Conservation (phyloP, 1,140 invertebrate species). For the Aphidius gifuensis region DNA sequence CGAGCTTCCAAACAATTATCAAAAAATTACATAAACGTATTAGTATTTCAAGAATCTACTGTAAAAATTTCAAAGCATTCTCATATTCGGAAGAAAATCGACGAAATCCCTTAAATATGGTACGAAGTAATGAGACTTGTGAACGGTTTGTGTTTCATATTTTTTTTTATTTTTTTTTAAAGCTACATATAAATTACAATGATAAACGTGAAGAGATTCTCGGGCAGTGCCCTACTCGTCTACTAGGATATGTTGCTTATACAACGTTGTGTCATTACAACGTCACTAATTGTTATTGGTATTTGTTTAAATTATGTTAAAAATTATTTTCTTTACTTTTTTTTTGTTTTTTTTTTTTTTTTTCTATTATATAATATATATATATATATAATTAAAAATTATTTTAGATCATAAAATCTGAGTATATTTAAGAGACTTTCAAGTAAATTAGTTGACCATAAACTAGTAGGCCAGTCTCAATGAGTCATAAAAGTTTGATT, state of each 20-base stretch:
- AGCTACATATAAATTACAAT: conserved; percentile 18
- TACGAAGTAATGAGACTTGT: neutral
- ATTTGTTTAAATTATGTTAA: conserved; percentile 41
- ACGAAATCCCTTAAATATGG: too few species aligned
- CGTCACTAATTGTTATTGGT: conserved; percentile 40
- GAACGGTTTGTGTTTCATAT: neutral
- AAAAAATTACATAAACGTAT: too few species aligned
- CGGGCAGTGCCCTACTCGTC: conserved; percentile 40
- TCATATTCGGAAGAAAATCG: too few species aligned
- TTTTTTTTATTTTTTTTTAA: neutral
- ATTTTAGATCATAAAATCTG: conserved; percentile 22
- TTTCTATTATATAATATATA: conserved; percentile 41
- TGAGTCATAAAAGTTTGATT: too few species aligned
- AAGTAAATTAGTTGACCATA: too few species aligned
- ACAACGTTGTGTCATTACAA: conserved; percentile 43
- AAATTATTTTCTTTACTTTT: conserved; percentile 36
- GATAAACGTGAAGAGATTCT: conserved; percentile 20
- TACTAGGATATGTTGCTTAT: conserved; percentile 53
- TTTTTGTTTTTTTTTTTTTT: conserved; percentile 31
- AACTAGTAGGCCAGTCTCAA: too few species aligned
- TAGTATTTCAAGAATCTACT: too few species aligned
- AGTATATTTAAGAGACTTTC: neutral
- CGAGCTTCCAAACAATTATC: too few species aligned
- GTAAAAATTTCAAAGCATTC: too few species aligned
- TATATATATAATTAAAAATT: conserved; percentile 46